A percentile compares a stretch with the other conserved stretches of the same genome.
phyloP scores from a whole-genome alignment of 23 tunicate genomes.

The Ciona savignyi region DNA sequence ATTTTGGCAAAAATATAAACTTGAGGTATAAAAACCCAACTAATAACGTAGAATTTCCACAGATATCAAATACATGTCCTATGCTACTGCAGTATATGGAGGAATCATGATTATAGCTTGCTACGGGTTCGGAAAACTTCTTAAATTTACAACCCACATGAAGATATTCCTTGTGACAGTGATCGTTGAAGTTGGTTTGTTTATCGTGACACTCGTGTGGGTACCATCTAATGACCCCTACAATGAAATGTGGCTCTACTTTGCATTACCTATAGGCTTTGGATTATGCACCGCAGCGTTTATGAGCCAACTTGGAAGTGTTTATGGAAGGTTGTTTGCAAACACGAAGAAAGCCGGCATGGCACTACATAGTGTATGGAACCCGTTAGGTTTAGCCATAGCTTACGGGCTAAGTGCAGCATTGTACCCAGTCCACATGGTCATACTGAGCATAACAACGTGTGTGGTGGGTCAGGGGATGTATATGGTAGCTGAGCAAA shows the following conservation, averaged over 20 bases:
- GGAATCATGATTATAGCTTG: conserved; percentile 38
- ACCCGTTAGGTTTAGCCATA: conserved; percentile 60
- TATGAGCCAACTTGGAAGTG: conserved; percentile 41
- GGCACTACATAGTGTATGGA: conserved; percentile 50
- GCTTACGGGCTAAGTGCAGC: conserved; percentile 60
- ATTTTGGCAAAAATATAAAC: too few relatives aligned
- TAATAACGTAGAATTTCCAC: too few relatives aligned
- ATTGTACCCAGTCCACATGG: conserved; percentile 37
- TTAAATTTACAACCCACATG: conserved; percentile 24
- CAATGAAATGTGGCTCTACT: conserved; percentile 19
- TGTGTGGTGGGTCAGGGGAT: conserved; percentile 38
- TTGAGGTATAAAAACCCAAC: too few relatives aligned
- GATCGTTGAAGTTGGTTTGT: conserved; percentile 32
- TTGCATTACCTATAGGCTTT: conserved; percentile 26
- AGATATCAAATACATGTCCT: conserved; percentile 63
- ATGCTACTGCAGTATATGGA: conserved; percentile 58
- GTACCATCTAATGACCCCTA: conserved; percentile 15
- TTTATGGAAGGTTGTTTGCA: conserved; percentile 33
- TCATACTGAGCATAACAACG: conserved; percentile 27
- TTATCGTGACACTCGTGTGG: conserved; percentile 40
- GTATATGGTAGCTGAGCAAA: conserved; percentile 43
- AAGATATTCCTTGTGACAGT: conserved; percentile 28
- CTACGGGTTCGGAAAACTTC: conserved; percentile 39
- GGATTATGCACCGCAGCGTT: conserved; percentile 37
- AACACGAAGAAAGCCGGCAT: conserved; percentile 48